Percentiles rank a stretch among this genome's conserved stretches.
phyloP scores from a whole-genome alignment of 2,113 vertebrate species.

The Alosa alosa region DNA sequence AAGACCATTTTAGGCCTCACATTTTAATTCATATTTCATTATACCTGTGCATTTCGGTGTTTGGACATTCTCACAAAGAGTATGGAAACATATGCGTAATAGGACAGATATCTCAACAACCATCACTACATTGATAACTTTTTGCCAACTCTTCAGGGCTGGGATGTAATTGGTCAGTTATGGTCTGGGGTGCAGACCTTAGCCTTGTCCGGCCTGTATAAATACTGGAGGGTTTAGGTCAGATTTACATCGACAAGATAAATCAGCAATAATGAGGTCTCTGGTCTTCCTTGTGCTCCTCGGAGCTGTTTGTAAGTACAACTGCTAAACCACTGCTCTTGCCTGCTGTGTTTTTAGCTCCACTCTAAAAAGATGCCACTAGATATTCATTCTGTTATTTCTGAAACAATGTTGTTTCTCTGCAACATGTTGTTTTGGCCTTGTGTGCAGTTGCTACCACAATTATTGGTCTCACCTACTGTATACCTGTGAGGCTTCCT shows the following conservation, averaged over 20 bases:
- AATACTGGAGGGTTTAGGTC: background rate
- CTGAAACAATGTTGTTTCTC: background rate
- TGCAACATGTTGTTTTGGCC: background rate
- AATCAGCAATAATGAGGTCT: constrained; percentile 57
- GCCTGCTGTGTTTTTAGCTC: background rate
- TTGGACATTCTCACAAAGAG: too few relatives aligned
- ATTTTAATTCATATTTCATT: too few relatives aligned
- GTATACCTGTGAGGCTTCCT: too few relatives aligned
- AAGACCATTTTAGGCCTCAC: too few relatives aligned
- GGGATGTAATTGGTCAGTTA: background rate
- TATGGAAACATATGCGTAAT: background rate
- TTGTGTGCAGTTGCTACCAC: background rate
- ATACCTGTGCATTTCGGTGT: too few relatives aligned
- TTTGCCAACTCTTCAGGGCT: background rate
- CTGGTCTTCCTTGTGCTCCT: constrained; percentile 64
- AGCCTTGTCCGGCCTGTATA: background rate
- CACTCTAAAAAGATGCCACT: background rate
- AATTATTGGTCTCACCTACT: too few relatives aligned
- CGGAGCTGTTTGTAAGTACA: constrained; percentile 66
- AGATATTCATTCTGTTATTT: background rate
- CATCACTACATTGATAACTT: background rate
- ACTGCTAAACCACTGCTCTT: background rate
- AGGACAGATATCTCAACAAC: background rate
- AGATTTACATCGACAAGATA: background rate
- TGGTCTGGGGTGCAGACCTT: background rate